Percentiles rank a stretch among this genome's conserved stretches.
phyloP scores from a whole-genome alignment of 2,888 invertebrate genomes.

The Eupithecia subfuscata region DNA sequence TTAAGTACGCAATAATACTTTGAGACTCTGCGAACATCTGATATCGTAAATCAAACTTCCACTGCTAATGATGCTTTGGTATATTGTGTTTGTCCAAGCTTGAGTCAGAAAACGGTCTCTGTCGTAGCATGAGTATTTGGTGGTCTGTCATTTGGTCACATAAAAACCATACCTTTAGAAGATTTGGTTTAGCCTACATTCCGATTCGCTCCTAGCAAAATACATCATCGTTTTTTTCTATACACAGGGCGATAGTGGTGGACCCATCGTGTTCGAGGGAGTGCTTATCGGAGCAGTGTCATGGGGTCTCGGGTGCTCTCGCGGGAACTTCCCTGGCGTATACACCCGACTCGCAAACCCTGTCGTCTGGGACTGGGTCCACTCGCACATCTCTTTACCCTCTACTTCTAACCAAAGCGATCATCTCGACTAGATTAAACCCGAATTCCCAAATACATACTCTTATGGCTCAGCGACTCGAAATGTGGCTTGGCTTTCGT shows the following conservation, averaged over 20 bases:
- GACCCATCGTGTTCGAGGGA: conserved; percentile 76
- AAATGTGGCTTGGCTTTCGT: not conserved
- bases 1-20: too few relatives aligned
- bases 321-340: conserved; percentile 81
- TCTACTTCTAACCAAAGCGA: not conserved
- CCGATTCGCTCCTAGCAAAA: not conserved
- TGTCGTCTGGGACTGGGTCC: conserved; percentile 73
- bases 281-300: conserved; percentile 79
- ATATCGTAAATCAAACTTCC: not conserved
- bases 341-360: conserved; percentile 74
- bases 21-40: too few relatives aligned
- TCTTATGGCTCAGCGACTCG: not conserved
- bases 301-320: conserved; percentile 79
- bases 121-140: not conserved
- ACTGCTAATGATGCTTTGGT: not conserved
- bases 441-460: not conserved
- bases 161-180: not conserved
- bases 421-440: not conserved
- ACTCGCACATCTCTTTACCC: conserved; percentile 56
- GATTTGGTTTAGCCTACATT: too few relatives aligned
- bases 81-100: too few relatives aligned
- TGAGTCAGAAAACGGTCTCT: too few relatives aligned
- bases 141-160: not conserved
- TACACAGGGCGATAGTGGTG: conserved; percentile 79
- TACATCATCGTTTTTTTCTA: not conserved